Conservation (phyloP, 2,113 vertebrate genomes). For the Heloderma charlesbogerti region DNA sequence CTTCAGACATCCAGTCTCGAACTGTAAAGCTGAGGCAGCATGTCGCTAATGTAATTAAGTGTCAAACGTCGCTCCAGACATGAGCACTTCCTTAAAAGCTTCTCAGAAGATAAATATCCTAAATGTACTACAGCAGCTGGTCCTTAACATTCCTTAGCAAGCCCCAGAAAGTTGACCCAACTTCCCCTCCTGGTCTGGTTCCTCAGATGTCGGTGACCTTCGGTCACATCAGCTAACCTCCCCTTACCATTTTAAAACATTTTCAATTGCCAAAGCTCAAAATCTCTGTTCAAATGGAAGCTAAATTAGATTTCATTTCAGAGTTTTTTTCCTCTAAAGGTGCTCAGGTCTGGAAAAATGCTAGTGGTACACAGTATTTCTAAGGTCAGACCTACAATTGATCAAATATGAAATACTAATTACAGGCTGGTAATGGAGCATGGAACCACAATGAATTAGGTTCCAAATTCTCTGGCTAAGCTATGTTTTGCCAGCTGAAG, state of each 20-base stretch:
- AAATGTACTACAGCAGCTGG: constrained; percentile 64
- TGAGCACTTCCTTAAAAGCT: constrained; percentile 57
- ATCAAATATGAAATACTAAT: constrained; percentile 71
- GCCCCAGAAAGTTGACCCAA: constrained; percentile 60
- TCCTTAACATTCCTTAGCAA: constrained; percentile 46
- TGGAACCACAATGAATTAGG: constrained; percentile 46
- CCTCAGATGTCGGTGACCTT: constrained; percentile 56
- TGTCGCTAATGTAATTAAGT: background rate
- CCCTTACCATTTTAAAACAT: constrained; percentile 52
- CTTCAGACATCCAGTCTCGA: background rate
- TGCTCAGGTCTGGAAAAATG: constrained; percentile 55
- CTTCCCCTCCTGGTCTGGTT: constrained; percentile 60
- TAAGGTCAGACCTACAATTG: constrained; percentile 57
- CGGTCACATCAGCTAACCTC: constrained; percentile 55
- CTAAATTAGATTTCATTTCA: constrained; percentile 32
- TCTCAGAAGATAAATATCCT: constrained; percentile 63
- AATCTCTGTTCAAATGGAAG: constrained; percentile 64
- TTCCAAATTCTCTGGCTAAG: background rate
- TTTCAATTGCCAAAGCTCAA: constrained; percentile 46
- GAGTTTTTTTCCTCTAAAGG: constrained; percentile 40
- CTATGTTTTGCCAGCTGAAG: background rate
- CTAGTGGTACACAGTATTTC: background rate
- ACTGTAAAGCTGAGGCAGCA: background rate
- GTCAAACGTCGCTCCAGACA: constrained; percentile 1
- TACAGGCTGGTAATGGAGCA: constrained; percentile 57